Base-by-base conservation (phyloP, 2,113 vertebrate species). In the Alethe diademata region DNA sequence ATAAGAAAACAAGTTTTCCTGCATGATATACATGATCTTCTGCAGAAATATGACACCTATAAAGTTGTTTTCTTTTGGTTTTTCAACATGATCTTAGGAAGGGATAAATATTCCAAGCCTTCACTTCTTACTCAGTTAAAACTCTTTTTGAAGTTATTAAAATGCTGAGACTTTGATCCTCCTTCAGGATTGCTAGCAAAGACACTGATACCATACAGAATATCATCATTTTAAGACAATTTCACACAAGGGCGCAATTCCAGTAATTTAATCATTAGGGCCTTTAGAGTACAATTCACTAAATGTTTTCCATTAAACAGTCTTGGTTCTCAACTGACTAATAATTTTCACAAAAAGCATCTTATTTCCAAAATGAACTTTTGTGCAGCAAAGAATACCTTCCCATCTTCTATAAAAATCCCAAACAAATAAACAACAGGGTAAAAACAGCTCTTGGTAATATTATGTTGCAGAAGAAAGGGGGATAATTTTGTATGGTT, bases 111-210 rank as follows among this genome's bases (percentile, higher is more conserved):
- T 94, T 91, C 70, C 18, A 81, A 86, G n/a, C n/a, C 23, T 89
- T 92, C 73, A 75, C 6, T 79, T 92, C 57, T 74, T 89, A 36
- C 50, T 92, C 36, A 88, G 48, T 19, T 91, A 75, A 92, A 95
- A 61, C 40, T 83, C 48, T 85, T 47, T 92, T 86, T 96, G 89
- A 95, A 95, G 91, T 91, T 58, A 38, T 50, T 92, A 79, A 95
- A 92, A 94, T 38, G 22, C 13, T 67, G 67, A 86, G 65, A 62
- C 80, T 95, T 95, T 89, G 80, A 95, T 92, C 89, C 28, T 74
- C 45, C 48, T 89, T 84, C 50, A 81, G 43, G 14, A 92, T 53
- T 64, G 15, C 36, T 90, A 48, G 51, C 67, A 81, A 75, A 75
- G 78, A 87, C 48, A 42, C 31, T 28, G 53, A 85, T 18, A 40